Conservation (phyloP, 1,140 invertebrate genomes). For the Brachionus calyciflorus region DNA sequence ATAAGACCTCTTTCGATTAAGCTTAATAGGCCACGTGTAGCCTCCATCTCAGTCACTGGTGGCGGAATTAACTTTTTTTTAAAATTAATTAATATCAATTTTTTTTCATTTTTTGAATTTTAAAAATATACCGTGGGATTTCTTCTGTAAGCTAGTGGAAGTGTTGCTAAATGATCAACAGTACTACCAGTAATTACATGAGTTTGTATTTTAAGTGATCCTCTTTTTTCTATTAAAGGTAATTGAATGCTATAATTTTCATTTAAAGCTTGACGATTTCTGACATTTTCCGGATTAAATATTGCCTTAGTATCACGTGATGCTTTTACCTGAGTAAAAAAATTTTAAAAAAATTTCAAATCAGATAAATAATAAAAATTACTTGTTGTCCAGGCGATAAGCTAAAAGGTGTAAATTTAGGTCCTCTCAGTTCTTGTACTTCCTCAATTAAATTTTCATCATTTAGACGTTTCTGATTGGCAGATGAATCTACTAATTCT, state of each 20-base stretch:
- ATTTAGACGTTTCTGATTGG: background rate
- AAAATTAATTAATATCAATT: background rate
- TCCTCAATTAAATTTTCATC: background rate
- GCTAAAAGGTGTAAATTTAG: conserved; percentile 12
- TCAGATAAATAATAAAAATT: background rate
- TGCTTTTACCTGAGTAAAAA: conserved; percentile 5
- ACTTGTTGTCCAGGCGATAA: conserved; percentile 28
- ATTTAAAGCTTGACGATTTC: conserved; percentile 55
- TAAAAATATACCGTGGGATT: conserved; percentile 14
- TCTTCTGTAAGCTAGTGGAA: background rate
- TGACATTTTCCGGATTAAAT: conserved; percentile 55
- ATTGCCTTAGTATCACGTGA: conserved; percentile 50
- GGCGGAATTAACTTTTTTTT: conserved; percentile 55
- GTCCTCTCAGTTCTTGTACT: background rate
- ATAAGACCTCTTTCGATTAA: conserved; percentile 59
- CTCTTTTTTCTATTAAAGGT: conserved; percentile 55
- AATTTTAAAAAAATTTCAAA: background rate
- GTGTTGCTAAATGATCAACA: conserved; percentile 11
- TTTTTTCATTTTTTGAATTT: background rate
- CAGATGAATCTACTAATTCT: background rate
- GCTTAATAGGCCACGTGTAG: conserved; percentile 58
- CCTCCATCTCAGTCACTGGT: conserved; percentile 57
- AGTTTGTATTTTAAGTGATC: conserved; percentile 49
- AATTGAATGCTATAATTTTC: conserved; percentile 59
- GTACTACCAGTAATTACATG: conserved; percentile 16